Evolutionary conservation across 2,797 vertebrate genomes (phyloP), one percentile per base, ranked within the genome.

Genomic region (Sebastes umbrosus): DNA sequence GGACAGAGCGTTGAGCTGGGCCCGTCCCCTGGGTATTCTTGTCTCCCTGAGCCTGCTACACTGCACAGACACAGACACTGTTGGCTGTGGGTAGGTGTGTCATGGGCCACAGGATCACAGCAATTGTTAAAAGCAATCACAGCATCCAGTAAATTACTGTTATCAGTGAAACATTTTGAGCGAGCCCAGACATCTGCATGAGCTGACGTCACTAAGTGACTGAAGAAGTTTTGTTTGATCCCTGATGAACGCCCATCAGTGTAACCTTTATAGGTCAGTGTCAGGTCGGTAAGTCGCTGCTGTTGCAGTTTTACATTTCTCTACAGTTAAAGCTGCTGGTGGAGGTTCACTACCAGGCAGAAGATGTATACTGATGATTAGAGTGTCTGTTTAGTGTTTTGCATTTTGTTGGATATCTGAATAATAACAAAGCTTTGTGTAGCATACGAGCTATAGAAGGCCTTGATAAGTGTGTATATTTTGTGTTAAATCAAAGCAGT

Each of bases 41-140:
- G 89, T 90, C 87, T 91, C 84, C 66, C 46, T 25, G 81, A 85
- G 84, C 78, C 73, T 73, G 75, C 80, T 76, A 72, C 76, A 46
- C 31, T 50, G 65, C 79, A 82, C 79, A 80, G 59, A 83, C 31
- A 73, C 72, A 29, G 65, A 80, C 54, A 59, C 66, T 58, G 43
- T 63, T 66, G 31, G 75, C 76, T 58, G 75, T 43, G 70, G 57
- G 50, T 50, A 64, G 73, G 73, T 79, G 82, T 79, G 84, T 81
- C 69, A 73, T 50, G 69, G 69, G 39, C 73, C 67, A 65, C 79
- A 43, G 65, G 73, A 83, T 83, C 80, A 76, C 77, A 81, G 79
- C 62, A 74, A 72, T 81, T 85, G 84, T 65, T 89, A 85, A 87
- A 80, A 74, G 72, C 77, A 77, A 79, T 82, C 79, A 65, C 57